Percentiles rank a stretch among this genome's conserved stretches.
Conservation (phyloP, 1,140 invertebrate genomes). For the Drosophila mayri region DNA sequence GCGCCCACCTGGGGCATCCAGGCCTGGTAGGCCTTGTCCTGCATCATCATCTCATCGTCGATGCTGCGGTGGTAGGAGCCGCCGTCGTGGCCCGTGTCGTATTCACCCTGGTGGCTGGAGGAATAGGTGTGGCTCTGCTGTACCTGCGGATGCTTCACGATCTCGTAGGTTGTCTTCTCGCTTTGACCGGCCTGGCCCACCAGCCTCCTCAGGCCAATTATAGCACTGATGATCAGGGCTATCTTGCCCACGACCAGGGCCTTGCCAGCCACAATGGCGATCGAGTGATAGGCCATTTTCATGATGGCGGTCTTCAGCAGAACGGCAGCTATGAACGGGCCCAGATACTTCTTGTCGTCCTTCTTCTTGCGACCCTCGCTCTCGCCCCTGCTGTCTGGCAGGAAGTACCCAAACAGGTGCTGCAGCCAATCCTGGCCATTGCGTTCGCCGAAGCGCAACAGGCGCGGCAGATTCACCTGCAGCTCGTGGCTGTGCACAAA, state of each 20-base stretch:
- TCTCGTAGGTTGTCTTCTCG: slow-evolving; percentile 93
- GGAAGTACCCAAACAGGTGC: slow-evolving; percentile 63
- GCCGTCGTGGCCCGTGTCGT: slow-evolving; percentile 87
- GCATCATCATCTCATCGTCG: slow-evolving; percentile 86
- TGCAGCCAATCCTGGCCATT: slow-evolving; percentile 78
- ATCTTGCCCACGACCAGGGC: slow-evolving; percentile 88
- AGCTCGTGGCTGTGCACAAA: slow-evolving; percentile 88
- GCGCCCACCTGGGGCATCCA: slow-evolving; percentile 78
- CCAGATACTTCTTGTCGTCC: slow-evolving; percentile 87
- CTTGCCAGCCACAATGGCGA: slow-evolving; percentile 90
- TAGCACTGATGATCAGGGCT: slow-evolving; percentile 90
- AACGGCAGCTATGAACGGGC: slow-evolving; percentile 87
- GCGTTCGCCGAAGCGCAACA: slow-evolving; percentile 75
- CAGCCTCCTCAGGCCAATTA: slow-evolving; percentile 91
- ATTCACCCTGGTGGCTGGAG: slow-evolving; percentile 89
- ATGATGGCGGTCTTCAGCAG: slow-evolving; percentile 90
- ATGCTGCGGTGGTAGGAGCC: slow-evolving; percentile 88
- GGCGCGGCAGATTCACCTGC: slow-evolving; percentile 86
- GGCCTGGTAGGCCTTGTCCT: slow-evolving; percentile 87
- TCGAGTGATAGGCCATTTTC: slow-evolving; percentile 90
- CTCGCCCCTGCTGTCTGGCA: slow-evolving; percentile 48
- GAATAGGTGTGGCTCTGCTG: slow-evolving; percentile 91
- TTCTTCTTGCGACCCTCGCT: slow-evolving; percentile 86
- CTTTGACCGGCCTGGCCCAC: slow-evolving; percentile 87
- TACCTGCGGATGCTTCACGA: slow-evolving; percentile 93